Percentiles rank a stretch among this genome's conserved stretches.
These are phyloP conservation scores for Laticauda laticaudata DNA, from an alignment of 2,113 vertebrate genomes.

Conservation along the genomic window DNA sequence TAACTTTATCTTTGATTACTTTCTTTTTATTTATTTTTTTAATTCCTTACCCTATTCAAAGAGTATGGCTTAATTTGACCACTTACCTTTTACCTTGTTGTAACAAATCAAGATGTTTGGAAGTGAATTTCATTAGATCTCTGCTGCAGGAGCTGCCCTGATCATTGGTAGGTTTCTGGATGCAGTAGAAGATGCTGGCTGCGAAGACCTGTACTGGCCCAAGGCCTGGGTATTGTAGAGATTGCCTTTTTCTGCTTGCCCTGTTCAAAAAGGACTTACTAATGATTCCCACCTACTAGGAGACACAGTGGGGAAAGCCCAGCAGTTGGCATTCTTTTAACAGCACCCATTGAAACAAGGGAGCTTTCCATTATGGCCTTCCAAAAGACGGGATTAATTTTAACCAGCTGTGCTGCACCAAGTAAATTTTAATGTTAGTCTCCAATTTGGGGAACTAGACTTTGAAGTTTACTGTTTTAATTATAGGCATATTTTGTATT, in stretches of 20 bases:
- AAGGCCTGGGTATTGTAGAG: not conserved
- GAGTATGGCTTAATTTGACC: not conserved
- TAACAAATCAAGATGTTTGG: not conserved
- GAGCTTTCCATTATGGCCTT: not conserved
- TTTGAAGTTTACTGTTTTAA: not conserved
- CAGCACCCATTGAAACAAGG: not conserved
- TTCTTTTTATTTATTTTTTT: not conserved
- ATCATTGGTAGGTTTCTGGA: not conserved
- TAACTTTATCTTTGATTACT: not conserved
- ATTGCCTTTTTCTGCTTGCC: not conserved
- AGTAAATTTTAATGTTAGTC: not conserved
- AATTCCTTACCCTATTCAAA: not conserved
- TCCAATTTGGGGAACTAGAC: not conserved
- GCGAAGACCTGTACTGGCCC: not conserved
- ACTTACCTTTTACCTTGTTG: not conserved
- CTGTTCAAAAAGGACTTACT: not conserved
- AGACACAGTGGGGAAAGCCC: not conserved
- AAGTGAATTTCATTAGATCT: not conserved
- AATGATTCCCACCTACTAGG: not conserved
- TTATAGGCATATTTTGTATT: not conserved
- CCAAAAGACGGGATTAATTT: not conserved
- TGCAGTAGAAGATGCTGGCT: not conserved
- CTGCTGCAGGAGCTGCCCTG: not conserved
- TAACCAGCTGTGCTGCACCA: not conserved
- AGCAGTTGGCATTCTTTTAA: not conserved